Evolutionary conservation across 2,888 invertebrate species (phyloP).

Genomic region (Limnephilus rhombicus): DNA sequence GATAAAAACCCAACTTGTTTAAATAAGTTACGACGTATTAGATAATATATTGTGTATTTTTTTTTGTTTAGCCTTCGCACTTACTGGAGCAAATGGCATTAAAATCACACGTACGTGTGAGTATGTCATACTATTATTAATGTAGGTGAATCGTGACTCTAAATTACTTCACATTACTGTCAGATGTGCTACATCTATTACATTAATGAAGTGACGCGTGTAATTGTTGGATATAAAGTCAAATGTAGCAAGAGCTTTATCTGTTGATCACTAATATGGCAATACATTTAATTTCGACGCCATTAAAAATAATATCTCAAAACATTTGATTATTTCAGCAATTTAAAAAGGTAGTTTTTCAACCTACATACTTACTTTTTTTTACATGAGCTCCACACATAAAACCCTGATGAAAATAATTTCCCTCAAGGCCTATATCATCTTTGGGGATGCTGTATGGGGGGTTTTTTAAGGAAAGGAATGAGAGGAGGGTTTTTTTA

Average conservation of each 20-base stretch:
- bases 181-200: constrained; percentile 28
- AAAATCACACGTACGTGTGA: constrained; percentile 22
- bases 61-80: constrained; percentile 34
- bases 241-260: not conserved
- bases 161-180: constrained; percentile 42
- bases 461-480: no score
- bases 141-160: constrained; percentile 46
- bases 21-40: not conserved
- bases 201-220: not conserved
- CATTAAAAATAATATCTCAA: not conserved
- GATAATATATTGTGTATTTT: not conserved
- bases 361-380: not conserved
- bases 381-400: no score
- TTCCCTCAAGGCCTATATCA: no score
- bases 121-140: not conserved
- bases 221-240: not conserved
- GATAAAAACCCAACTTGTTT: not conserved
- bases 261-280: not conserved
- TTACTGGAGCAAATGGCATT: constrained; percentile 44
- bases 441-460: no score
- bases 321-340: not conserved
- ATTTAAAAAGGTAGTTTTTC: not conserved
- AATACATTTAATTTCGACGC: not conserved
- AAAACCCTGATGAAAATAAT: no score
- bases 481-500: no score